Conservation (phyloP, 2,797 vertebrate species). For the Anisognathus igniventris region DNA sequence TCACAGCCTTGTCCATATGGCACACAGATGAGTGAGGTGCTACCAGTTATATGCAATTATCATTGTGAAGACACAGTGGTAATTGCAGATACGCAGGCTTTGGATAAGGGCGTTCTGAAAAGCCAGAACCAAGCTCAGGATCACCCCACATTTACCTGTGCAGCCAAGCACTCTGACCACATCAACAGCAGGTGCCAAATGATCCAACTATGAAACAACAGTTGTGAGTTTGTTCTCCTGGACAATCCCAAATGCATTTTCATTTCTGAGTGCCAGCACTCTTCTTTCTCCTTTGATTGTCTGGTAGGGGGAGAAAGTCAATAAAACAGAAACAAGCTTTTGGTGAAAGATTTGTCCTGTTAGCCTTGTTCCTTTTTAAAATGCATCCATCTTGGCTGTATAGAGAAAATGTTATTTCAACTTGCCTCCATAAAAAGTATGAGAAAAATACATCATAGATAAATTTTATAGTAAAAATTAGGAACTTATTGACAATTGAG, state of each 20-base stretch:
- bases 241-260: not conserved
- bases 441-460: not conserved
- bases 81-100: not conserved
- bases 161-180: not conserved
- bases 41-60: not conserved
- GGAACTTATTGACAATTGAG: not conserved
- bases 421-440: not conserved
- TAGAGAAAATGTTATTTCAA: not conserved
- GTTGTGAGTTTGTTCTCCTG: not conserved
- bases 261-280: not conserved
- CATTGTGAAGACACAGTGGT: not conserved
- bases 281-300: not conserved
- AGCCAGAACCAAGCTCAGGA: not conserved
- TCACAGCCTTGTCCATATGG: not conserved
- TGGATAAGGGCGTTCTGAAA: not conserved
- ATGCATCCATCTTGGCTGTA: not conserved
- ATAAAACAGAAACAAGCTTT: not conserved
- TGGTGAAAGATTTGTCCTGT: not conserved
- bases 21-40: not conserved
- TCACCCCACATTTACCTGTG: accelerated
- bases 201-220: not conserved
- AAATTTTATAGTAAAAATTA: not conserved
- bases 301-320: not conserved
- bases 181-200: not conserved
- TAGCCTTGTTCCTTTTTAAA: not conserved